phyloP scores from a whole-genome alignment of 2,113 vertebrate species.

The Sula dactylatra region DNA sequence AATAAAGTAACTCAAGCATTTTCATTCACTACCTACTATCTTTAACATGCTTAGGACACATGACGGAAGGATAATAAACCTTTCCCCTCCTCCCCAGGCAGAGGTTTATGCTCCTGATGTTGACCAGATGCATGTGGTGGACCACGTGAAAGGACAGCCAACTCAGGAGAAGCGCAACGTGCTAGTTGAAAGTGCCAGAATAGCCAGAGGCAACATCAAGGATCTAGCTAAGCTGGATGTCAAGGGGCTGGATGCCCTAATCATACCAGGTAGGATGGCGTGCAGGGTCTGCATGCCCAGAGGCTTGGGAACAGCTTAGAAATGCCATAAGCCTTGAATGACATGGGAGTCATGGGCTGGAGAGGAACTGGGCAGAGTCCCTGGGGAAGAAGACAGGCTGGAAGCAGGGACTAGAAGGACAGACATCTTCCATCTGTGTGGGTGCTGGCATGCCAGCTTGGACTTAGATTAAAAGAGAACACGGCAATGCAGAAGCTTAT shows the following conservation, averaged over 20 bases:
- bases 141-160: slow-evolving; percentile 80
- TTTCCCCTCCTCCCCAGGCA: slow-evolving; percentile 59
- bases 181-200: slow-evolving; percentile 83
- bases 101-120: slow-evolving; percentile 83
- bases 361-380: neutral
- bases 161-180: slow-evolving; percentile 82
- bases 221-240: slow-evolving; percentile 78
- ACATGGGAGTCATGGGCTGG: neutral
- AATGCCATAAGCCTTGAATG: neutral
- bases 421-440: neutral
- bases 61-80: neutral
- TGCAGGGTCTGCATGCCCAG: rapidly evolving
- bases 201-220: slow-evolving; percentile 84
- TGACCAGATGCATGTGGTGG: slow-evolving; percentile 88
- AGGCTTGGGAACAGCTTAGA: neutral
- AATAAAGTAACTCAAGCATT: neutral
- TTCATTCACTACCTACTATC: neutral
- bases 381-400: neutral
- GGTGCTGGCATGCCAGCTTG: neutral
- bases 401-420: neutral
- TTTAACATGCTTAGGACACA: rapidly evolving
- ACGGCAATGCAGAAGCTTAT: neutral
- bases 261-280: slow-evolving; percentile 79
- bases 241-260: slow-evolving; percentile 79
- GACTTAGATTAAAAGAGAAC: neutral